Conservation (phyloP, 2,113 vertebrate species). For the Campylomormyrus numenius region DNA sequence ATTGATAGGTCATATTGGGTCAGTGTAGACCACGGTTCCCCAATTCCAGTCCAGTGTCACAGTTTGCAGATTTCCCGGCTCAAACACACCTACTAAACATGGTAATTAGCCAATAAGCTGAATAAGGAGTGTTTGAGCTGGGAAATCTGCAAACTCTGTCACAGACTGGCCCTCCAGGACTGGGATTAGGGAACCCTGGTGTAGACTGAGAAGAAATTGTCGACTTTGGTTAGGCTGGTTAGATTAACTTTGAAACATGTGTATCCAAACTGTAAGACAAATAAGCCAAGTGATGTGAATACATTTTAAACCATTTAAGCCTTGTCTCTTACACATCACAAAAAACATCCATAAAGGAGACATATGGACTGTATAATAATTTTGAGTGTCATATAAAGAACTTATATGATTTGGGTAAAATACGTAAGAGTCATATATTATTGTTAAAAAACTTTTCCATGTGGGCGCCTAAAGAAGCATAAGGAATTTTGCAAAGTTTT, state of each 20-base stretch:
- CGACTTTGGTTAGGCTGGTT: background rate
- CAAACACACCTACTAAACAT: background rate
- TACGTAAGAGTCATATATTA: background rate
- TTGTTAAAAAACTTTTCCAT: background rate
- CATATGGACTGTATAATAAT: too few species aligned
- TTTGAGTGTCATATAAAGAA: too few species aligned
- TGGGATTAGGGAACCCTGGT: background rate
- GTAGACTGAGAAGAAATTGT: background rate
- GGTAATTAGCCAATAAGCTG: background rate
- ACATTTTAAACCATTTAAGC: too few species aligned
- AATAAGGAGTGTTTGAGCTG: too few species aligned
- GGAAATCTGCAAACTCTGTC: too few species aligned
- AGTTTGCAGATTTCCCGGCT: background rate
- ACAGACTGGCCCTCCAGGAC: background rate
- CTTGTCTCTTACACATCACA: too few species aligned
- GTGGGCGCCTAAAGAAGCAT: background rate
- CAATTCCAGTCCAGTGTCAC: background rate
- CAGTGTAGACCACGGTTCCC: background rate
- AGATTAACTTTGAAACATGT: too few species aligned
- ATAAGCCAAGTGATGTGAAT: too few species aligned
- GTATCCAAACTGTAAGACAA: too few species aligned
- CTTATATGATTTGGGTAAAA: background rate
- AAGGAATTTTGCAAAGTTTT: background rate
- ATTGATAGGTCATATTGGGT: background rate
- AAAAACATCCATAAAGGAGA: too few species aligned